Conservation (phyloP, 2,797 vertebrate species). For the Cichlasoma orientale region DNA sequence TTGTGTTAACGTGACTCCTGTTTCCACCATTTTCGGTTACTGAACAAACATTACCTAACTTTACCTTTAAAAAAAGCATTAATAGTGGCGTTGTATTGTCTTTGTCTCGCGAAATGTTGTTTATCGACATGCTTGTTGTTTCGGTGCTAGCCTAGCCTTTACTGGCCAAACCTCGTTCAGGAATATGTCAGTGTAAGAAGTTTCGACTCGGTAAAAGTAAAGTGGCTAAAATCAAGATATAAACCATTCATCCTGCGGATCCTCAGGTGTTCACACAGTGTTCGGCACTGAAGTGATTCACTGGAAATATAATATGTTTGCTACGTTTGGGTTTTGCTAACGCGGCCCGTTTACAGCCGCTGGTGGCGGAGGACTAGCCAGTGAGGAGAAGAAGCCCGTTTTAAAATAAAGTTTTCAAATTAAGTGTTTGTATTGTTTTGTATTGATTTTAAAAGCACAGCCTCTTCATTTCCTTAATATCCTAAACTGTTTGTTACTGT, state of each 20-base stretch:
- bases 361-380: background rate
- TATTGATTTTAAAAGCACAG: background rate
- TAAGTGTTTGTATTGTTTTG: background rate
- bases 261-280: rapidly evolving
- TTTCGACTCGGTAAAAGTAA: rapidly evolving
- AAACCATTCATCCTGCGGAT: background rate
- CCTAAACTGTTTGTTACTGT: background rate
- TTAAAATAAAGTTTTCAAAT: background rate
- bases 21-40: background rate
- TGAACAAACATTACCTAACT: background rate
- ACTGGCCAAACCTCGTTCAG: background rate
- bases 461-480: background rate
- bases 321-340: background rate
- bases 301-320: background rate
- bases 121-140: background rate
- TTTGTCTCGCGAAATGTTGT: background rate
- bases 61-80: background rate
- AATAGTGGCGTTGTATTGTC: background rate
- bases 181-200: background rate
- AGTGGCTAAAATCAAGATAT: too few species aligned
- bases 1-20: background rate
- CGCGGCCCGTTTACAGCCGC: background rate
- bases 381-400: too few species aligned
- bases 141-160: constrained; percentile 26
- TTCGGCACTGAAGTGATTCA: background rate